Evolutionary conservation across 1,140 invertebrate genomes (phyloP), one percentile per base, ranked within the genome.

Genomic region (Trichomalopsis sarcophagae): DNA sequence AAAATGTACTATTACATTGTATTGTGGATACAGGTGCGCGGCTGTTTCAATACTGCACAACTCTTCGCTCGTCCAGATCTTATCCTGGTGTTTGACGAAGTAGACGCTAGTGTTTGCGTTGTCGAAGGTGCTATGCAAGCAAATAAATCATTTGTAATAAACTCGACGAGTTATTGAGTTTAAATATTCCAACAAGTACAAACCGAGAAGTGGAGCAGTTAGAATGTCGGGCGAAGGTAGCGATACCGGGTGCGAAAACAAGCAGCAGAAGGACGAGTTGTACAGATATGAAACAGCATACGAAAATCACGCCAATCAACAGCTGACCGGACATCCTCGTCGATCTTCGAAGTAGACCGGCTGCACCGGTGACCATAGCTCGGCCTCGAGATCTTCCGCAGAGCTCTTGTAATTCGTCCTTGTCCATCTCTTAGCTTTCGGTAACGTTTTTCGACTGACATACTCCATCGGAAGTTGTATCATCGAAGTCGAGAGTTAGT

Each of bases 1-100:
- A n/a, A n/a, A n/a, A 21, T 44, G 17, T 36, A 17, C 66, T 75
- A 84, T 27, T 85, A 91, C 91, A 36, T 89, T 89, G 17, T 88
- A 82, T n/a, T 90, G 86, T 0, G 90, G 89, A 87, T 89, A 86
- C 13, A 85, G 75, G 11, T 87, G 87, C 1, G 90, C 90, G 0
- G 90, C 87, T 21, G 89, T 87, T 73, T 92, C 91, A 6, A 92
- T 87, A 55, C 86, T 86, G 36, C 91, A 92, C 10, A 90, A 85
- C 66, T 91, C 90, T 66, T 81, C 85, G 9, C 30, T 80, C 1
- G 89, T 88, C 91, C 91, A 92, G 11, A 84, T 81, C 2, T 87
- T 87, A 75, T 89, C 87, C 23, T 81, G 89, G 79, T 90, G 85
- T 71, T 90, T 92, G 3, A 92, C 73, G 21, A 91, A 92, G 50